Percentiles rank a stretch among this genome's conserved stretches.
These are phyloP conservation scores for Aphelocoma californica DNA, from an alignment of 2,797 vertebrate species.

Conservation along the genomic window DNA sequence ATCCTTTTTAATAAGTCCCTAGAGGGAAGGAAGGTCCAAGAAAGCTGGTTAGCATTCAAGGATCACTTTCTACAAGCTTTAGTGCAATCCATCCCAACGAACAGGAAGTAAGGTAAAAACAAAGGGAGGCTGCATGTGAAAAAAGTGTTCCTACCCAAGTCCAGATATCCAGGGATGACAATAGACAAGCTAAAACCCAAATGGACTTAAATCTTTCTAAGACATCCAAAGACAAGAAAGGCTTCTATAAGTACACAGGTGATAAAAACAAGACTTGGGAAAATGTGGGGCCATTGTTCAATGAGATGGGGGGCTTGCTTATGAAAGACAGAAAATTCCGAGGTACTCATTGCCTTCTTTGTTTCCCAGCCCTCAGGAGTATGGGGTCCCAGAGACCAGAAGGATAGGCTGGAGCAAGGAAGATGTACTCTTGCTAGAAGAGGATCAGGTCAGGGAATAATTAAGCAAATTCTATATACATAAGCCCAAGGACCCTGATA, in stretches of 20 bases:
- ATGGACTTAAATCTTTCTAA: not conserved
- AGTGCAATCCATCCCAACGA: not conserved
- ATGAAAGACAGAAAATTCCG: not conserved
- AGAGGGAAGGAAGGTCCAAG: not conserved
- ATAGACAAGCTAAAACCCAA: not conserved
- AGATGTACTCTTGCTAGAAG: not conserved
- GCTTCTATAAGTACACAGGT: not conserved
- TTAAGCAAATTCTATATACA: not conserved
- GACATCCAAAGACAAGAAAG: not conserved
- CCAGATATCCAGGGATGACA: not conserved
- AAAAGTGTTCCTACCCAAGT: not conserved
- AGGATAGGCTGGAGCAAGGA: not conserved
- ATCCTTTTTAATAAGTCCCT: not conserved
- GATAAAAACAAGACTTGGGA: not conserved
- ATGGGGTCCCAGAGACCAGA: not conserved
- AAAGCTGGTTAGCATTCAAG: not conserved
- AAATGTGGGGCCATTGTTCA: not conserved
- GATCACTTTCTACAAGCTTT: not conserved
- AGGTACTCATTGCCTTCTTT: not conserved
- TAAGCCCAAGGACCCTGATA: not conserved
- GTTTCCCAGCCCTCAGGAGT: not conserved
- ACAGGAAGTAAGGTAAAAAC: not conserved
- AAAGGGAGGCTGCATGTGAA: not conserved
- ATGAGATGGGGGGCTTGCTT: not conserved
- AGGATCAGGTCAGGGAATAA: not conserved